Base-by-base conservation (phyloP, 2,888 invertebrate genomes). In the Minunthozetes semirufus region DNA sequence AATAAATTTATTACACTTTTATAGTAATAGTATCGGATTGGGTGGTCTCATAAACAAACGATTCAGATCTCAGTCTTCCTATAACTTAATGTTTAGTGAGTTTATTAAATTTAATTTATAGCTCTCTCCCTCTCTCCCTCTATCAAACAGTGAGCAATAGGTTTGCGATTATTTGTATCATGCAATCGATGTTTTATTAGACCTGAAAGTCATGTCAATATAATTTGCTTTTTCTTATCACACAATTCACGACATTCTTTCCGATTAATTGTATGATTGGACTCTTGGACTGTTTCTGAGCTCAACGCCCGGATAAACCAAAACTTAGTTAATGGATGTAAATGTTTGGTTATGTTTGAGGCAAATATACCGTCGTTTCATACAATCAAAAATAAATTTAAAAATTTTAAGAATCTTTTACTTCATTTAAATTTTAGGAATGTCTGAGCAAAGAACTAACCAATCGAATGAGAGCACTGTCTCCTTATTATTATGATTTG, bases 221-320 rank as follows among this genome's bases (percentile, higher is more conserved):
- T 61, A 27, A 61, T 61, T 61, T 61, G 61, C 42, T 61, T 61
- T 59, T 61, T 61, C 61, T 61, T 50, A 50, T 50, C 50, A n/a
- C 50, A 50, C 50, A 61, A 25, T 61, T 61, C 25, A 61, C 15
- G 22, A 27, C 61, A 61, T 61, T 42, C 42, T 8, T 13, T 25
- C 27, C 25, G 15, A 61, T 27, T 61, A 61, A 61, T 27, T 19
- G 61, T 29, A 27, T 27, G 29, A 61, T 61, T 61, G 19, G 27
- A 27, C 61, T 25, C 19, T n/a, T n/a, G n/a, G 27, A 25, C 25
- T 25, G 8, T 4, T 61, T 15, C 17, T 61, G 61, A 29, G 61
- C 61, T 61, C 19, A 61, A 61, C 27, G 29, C 27, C 61, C 61
- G 61, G 27, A 27, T 27, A 27, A 25, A 29, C 61, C 25, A 25